These are phyloP conservation scores for Agonopterix heracliana DNA, from an alignment of 2,888 invertebrate genomes.

Conservation along the genomic window DNA sequence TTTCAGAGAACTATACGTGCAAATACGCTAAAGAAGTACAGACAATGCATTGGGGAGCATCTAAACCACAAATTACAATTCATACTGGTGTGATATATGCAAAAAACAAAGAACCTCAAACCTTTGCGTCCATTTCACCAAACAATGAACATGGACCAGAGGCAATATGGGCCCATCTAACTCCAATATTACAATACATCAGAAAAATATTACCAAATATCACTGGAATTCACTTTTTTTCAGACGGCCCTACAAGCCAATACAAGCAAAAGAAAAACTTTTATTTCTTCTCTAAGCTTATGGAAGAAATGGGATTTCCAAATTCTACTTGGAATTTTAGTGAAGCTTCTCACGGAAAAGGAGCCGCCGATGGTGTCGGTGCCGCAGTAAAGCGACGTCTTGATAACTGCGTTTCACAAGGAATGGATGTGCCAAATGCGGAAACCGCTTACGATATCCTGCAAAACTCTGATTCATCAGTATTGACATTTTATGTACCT, in stretches of 20 bases:
- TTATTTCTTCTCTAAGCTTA: conserved; percentile 21
- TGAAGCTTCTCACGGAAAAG: conserved; percentile 16
- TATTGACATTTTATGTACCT: neutral
- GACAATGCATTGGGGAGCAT: conserved; percentile 36
- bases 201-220: conserved; percentile 10
- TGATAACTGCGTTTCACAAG: conserved; percentile 6
- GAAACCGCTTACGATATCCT: neutral
- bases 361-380: conserved; percentile 16
- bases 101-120: conserved; percentile 5
- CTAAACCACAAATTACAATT: conserved; percentile 29
- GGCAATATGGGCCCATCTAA: conserved; percentile 43
- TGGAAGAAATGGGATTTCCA: conserved; percentile 14
- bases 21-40: conserved; percentile 28
- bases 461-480: neutral
- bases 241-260: conserved; percentile 31
- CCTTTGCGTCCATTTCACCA: conserved; percentile 31
- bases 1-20: conserved; percentile 34
- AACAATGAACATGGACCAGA: conserved; percentile 32
- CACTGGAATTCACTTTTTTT: conserved; percentile 29
- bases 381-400: conserved; percentile 9
- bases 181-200: conserved; percentile 21
- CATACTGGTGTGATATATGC: conserved; percentile 38
- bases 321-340: conserved; percentile 10
- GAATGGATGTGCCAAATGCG: conserved; percentile 5
- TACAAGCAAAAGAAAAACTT: conserved; percentile 30